These are phyloP conservation scores for Penaeus indicus DNA, from an alignment of 1,140 invertebrate genomes.

Conservation along the genomic window DNA sequence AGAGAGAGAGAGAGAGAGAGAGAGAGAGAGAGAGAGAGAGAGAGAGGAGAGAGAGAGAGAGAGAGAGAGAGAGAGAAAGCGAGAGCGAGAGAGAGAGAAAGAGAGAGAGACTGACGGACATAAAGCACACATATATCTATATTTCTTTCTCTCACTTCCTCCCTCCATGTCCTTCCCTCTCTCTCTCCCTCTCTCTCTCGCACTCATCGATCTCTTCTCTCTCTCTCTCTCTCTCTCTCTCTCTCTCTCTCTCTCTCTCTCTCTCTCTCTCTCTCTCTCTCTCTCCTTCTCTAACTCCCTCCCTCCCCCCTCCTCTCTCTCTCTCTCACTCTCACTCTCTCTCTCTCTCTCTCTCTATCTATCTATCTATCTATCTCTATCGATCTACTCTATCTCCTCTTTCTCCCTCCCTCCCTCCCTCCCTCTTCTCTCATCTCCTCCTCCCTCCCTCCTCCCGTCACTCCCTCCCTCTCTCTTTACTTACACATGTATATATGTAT, in stretches of 20 bases:
- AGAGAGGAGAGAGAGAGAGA: constrained; percentile 18
- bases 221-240: background rate
- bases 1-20: constrained; percentile 17
- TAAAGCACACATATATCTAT: background rate
- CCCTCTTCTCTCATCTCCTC: too few relatives aligned
- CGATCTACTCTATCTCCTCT: too few relatives aligned
- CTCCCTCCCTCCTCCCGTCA: too few relatives aligned
- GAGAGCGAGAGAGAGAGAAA: constrained; percentile 29
- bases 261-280: background rate
- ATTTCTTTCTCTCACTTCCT: constrained; percentile 1
- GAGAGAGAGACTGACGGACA: background rate
- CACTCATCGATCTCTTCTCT: background rate
- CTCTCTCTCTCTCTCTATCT: too few relatives aligned
- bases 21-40: too few relatives aligned
- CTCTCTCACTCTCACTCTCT: too few relatives aligned
- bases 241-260: background rate
- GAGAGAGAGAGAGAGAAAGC: constrained; percentile 30
- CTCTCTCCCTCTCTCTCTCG: background rate
- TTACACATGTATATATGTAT: too few relatives aligned
- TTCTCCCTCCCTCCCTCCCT: too few relatives aligned
- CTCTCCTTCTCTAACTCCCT: too few relatives aligned
- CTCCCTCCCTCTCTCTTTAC: too few relatives aligned
- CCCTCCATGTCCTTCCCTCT: background rate
- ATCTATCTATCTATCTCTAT: too few relatives aligned
- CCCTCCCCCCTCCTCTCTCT: too few relatives aligned